Evolutionary conservation across 2,797 vertebrate species (phyloP).

Genomic region (Pangasius sanitwongsei): DNA sequence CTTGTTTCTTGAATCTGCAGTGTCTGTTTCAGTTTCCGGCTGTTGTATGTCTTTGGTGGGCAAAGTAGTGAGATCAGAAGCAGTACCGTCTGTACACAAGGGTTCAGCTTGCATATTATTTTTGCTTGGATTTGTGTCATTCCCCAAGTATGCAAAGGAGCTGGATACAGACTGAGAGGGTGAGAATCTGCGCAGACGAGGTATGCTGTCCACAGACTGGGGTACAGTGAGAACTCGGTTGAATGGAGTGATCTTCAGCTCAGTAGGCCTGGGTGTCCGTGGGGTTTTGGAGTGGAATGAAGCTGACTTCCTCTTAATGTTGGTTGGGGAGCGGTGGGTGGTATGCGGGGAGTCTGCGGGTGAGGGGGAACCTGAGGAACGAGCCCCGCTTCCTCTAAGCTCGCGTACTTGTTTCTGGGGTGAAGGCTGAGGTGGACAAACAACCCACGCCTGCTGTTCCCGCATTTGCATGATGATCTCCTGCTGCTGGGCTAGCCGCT

Average conservation of each 20-base stretch:
- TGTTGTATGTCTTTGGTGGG: conserved; percentile 60
- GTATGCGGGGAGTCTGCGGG: conserved; percentile 85
- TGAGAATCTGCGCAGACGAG: conserved; percentile 90
- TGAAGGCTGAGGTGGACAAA: conserved; percentile 84
- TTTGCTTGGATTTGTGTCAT: conserved; percentile 70
- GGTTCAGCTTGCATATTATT: conserved; percentile 62
- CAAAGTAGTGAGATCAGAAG: conserved; percentile 54
- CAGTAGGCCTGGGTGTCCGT: conserved; percentile 87
- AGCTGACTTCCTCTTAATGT: conserved; percentile 84
- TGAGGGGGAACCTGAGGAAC: conserved; percentile 84
- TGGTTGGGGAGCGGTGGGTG: conserved; percentile 86
- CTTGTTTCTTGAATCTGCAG: conserved; percentile 14
- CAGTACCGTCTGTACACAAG: conserved; percentile 58
- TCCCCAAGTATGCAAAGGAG: conserved; percentile 90
- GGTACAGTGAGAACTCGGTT: conserved; percentile 92
- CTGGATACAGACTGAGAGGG: conserved; percentile 88
- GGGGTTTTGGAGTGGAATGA: conserved; percentile 87
- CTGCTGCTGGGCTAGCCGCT: conserved; percentile 93
- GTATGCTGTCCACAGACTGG: conserved; percentile 95
- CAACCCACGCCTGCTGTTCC: conserved; percentile 92
- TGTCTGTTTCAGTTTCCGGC: conserved; percentile 57
- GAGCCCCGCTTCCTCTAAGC: conserved; percentile 69
- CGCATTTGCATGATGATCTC: conserved; percentile 98
- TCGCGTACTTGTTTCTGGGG: conserved; percentile 83
- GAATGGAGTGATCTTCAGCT: conserved; percentile 91